phyloP scores from a whole-genome alignment of 2,113 vertebrate genomes.

The Serilophus lunatus region DNA sequence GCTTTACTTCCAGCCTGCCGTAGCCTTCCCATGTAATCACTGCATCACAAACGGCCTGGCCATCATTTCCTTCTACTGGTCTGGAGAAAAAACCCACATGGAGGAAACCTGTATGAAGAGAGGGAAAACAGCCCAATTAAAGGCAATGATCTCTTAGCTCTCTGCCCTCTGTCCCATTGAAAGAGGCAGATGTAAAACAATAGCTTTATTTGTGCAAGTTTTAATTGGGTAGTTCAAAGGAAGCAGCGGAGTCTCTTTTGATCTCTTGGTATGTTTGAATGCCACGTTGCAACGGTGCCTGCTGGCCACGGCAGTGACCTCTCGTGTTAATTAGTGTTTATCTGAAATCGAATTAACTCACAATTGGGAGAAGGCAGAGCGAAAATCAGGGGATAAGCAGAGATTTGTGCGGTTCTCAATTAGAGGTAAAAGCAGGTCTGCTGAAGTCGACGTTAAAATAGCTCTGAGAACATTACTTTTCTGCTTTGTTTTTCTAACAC shows the following conservation, averaged over 20 bases:
- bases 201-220: constrained; percentile 51
- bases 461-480: background rate
- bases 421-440: constrained; percentile 1
- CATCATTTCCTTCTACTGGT: background rate
- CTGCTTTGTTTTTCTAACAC: constrained; percentile 37
- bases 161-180: background rate
- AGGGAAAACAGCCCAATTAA: constrained; percentile 39
- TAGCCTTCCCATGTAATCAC: background rate
- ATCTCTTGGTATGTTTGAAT: constrained; percentile 25
- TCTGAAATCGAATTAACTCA: constrained; percentile 55
- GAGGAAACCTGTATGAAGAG: background rate
- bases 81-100: background rate
- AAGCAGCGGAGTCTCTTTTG: background rate
- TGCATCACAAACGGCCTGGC: background rate
- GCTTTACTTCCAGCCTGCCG: constrained; percentile 24
- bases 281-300: background rate
- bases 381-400: constrained; percentile 15
- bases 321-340: constrained; percentile 59
- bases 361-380: constrained; percentile 4
- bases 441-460: background rate
- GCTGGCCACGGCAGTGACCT: constrained; percentile 30
- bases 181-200: constrained; percentile 50
- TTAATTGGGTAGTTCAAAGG: constrained; percentile 65
- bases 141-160: background rate
- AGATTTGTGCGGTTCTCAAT: background rate